Conservation (phyloP, 30 jellyfish, hydroid and myxozoan species). For the Catostylus mosaicus region DNA sequence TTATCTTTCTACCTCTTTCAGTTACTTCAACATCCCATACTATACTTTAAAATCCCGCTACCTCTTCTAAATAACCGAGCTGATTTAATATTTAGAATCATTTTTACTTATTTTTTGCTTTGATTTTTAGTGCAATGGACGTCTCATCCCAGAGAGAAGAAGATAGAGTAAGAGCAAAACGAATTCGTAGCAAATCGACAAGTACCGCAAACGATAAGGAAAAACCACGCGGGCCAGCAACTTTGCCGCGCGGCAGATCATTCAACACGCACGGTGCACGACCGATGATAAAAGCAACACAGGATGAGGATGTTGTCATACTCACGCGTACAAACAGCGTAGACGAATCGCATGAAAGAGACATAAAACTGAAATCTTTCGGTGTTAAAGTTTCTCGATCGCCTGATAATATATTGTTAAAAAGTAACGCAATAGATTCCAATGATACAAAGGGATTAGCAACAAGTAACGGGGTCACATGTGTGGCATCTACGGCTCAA, state of each 20-base stretch:
- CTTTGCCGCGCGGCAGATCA: constrained; percentile 57
- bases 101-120: neutral
- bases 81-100: neutral
- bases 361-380: constrained; percentile 51
- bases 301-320: constrained; percentile 27
- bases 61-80: neutral
- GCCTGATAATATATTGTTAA: neutral
- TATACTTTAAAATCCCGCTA: too few relatives aligned
- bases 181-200: constrained; percentile 59
- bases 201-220: constrained; percentile 30
- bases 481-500: neutral
- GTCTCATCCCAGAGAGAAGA: constrained; percentile 4
- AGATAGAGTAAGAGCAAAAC: constrained; percentile 9
- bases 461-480: neutral
- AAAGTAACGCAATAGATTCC: neutral
- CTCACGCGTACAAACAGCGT: constrained; percentile 42
- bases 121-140: constrained; percentile 1
- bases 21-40: too few relatives aligned
- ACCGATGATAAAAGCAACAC: constrained; percentile 27
- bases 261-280: constrained; percentile 36
- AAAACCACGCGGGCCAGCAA: constrained; percentile 28
- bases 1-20: too few relatives aligned
- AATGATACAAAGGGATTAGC: neutral
- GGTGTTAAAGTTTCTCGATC: constrained; percentile 34
- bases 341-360: constrained; percentile 21